Conservation (phyloP, 2,113 vertebrate genomes). For the Strigops habroptila region DNA sequence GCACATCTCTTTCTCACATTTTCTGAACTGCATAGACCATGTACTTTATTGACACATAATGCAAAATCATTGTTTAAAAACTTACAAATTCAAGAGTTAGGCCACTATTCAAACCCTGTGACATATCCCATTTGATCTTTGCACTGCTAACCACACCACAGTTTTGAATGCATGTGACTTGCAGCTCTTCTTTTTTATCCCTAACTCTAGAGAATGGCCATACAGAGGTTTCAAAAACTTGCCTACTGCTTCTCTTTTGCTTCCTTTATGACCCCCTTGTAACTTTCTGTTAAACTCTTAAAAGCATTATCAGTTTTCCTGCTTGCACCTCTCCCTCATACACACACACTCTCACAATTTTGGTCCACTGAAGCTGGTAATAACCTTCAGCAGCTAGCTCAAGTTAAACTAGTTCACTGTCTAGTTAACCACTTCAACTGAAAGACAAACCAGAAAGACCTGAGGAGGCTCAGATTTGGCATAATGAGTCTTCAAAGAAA, state of each 20-base stretch:
- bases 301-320: neutral
- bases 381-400: neutral
- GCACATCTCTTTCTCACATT: neutral
- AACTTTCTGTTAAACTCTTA: neutral
- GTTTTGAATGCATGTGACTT: neutral
- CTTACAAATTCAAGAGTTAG: neutral
- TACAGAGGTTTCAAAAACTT: neutral
- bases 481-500: neutral
- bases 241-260: neutral
- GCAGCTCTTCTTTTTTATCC: neutral
- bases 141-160: accelerated
- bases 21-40: neutral
- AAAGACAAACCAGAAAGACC: neutral
- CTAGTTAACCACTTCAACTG: neutral
- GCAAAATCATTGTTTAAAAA: neutral
- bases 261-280: neutral
- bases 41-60: neutral
- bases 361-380: neutral
- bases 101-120: neutral
- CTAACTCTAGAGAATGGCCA: neutral
- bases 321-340: neutral
- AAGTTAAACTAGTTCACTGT: neutral
- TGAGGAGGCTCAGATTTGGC: neutral
- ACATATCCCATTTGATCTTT: neutral
- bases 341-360: neutral